Percentiles rank a stretch among this genome's conserved stretches.
phyloP scores from a whole-genome alignment of 1,140 invertebrate species.

The Lasaia peninsularis region DNA sequence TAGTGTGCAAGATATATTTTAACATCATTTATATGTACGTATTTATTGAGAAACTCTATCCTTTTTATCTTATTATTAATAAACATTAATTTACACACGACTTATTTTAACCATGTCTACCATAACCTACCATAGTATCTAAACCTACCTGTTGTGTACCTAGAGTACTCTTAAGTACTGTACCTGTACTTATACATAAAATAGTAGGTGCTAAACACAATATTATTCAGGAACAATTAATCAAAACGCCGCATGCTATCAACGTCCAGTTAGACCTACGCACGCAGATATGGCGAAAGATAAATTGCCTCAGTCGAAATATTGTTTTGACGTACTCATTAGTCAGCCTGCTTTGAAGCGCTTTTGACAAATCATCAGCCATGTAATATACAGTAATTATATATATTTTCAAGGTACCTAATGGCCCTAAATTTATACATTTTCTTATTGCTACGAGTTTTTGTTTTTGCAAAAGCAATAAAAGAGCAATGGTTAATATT shows the following conservation, averaged over 20 bases:
- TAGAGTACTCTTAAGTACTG: too few species aligned
- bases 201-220: background rate
- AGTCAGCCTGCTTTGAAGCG: constrained; percentile 10
- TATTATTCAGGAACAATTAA: constrained; percentile 8
- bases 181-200: too few species aligned
- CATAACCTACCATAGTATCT: too few species aligned
- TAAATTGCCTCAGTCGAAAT: constrained; percentile 12
- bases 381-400: constrained; percentile 10
- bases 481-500: background rate
- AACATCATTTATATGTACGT: too few species aligned
- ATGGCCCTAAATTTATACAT: background rate
- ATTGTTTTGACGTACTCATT: constrained; percentile 13
- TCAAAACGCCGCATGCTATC: constrained; percentile 12
- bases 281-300: constrained; percentile 12
- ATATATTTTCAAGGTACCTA: background rate
- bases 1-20: too few species aligned
- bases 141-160: too few species aligned
- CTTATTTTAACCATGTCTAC: too few species aligned
- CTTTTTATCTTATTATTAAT: too few species aligned
- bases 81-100: too few species aligned
- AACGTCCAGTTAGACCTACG: constrained; percentile 13
- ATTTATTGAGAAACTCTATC: too few species aligned
- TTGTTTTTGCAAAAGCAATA: background rate
- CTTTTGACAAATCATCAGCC: constrained; percentile 10
- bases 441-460: background rate